Percentiles rank a stretch among this genome's conserved stretches.
Conservation (phyloP, 2,797 vertebrate genomes). For the Bovichtus diacanthus region DNA sequence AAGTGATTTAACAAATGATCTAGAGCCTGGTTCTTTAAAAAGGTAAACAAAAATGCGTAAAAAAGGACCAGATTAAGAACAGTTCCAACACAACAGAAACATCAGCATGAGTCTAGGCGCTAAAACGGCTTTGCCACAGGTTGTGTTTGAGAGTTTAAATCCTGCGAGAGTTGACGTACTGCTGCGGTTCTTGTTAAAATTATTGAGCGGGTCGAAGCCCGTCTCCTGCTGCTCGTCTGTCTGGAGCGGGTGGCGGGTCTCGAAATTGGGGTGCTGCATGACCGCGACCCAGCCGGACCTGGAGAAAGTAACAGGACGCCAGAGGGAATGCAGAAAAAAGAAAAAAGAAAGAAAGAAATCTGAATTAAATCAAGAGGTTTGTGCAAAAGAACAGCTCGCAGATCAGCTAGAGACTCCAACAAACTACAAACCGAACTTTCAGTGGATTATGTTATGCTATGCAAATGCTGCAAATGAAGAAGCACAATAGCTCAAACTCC, state of each 20-base stretch:
- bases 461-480: neutral
- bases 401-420: neutral
- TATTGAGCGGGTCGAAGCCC: constrained; percentile 92
- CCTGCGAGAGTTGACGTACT: constrained; percentile 78
- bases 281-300: constrained; percentile 61
- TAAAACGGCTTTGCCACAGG: neutral
- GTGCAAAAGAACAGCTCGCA: neutral
- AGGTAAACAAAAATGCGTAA: too few relatives aligned
- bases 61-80: neutral
- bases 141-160: neutral
- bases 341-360: neutral
- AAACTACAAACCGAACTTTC: neutral
- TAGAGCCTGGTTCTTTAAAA: neutral
- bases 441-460: neutral
- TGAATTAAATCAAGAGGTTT: neutral
- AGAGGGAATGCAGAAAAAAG: neutral
- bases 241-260: constrained; percentile 95
- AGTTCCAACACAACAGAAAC: neutral
- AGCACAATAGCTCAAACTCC: neutral
- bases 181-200: constrained; percentile 87
- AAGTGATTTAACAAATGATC: neutral
- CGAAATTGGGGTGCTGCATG: constrained; percentile 94
- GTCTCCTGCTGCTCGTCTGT: constrained; percentile 96
- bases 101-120: neutral
- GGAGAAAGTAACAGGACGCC: neutral